Conservation (phyloP, 2,113 vertebrate genomes). For the Ranitomeya imitator region DNA sequence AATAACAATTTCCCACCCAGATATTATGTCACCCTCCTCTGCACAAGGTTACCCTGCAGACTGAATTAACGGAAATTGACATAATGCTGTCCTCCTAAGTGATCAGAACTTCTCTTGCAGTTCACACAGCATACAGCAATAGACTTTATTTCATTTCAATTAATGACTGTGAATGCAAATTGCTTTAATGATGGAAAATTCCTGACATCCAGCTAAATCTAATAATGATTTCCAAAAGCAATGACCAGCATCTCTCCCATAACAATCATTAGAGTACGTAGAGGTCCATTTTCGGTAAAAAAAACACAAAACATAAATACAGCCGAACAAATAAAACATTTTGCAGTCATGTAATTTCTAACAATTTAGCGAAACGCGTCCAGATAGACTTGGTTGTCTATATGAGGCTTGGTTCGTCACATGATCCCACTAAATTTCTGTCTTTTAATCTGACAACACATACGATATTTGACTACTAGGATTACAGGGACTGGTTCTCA, state of each 20-base stretch:
- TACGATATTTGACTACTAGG: constrained; percentile 17
- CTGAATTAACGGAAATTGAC: background rate
- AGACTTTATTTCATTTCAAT: constrained; percentile 14
- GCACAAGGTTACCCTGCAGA: background rate
- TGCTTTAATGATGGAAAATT: constrained; percentile 43
- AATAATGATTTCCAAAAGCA: constrained; percentile 35
- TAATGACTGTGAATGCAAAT: background rate
- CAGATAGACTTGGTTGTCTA: constrained; percentile 54
- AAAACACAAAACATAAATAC: constrained; percentile 55
- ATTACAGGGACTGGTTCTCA: background rate
- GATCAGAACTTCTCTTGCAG: background rate
- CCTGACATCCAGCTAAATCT: constrained; percentile 15
- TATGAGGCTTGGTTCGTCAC: constrained; percentile 52
- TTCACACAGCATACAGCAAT: background rate
- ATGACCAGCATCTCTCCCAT: constrained; percentile 40
- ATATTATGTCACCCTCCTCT: constrained; percentile 1
- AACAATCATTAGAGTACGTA: constrained; percentile 55
- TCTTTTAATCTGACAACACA: constrained; percentile 48
- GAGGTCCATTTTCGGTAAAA: constrained; percentile 57
- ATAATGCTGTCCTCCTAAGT: constrained; percentile 2
- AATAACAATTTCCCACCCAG: constrained; percentile 11
- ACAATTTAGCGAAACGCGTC: constrained; percentile 55
- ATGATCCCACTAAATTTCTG: constrained; percentile 50
- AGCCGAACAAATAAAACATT: constrained; percentile 59
- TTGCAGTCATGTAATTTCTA: constrained; percentile 54